Percentiles rank a stretch among this genome's conserved stretches.
Conservation (phyloP, 2,797 vertebrate species). For the Scyliorhinus canicula region DNA sequence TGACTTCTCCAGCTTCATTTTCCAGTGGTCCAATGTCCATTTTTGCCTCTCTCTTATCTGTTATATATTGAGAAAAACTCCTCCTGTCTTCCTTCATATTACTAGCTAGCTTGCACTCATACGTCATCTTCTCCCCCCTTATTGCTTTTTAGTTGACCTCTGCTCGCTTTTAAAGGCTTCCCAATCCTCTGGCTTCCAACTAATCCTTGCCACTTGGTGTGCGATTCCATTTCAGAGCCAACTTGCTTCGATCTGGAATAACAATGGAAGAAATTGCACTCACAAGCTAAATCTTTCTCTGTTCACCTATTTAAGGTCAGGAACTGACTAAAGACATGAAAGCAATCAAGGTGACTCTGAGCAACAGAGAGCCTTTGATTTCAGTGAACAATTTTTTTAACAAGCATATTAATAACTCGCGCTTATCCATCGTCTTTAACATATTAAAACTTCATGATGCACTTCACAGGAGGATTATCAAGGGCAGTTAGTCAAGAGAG, state of each 20-base stretch:
- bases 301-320: neutral
- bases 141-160: no score
- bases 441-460: neutral
- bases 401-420: neutral
- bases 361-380: neutral
- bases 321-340: neutral
- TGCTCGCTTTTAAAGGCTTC: no score
- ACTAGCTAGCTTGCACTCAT: no score
- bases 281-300: neutral
- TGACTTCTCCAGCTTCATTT: no score
- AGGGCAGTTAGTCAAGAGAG: neutral
- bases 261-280: neutral
- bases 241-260: neutral
- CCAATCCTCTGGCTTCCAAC: no score
- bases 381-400: neutral
- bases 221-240: no score
- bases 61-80: no score
- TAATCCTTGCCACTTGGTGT: no score
- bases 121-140: no score
- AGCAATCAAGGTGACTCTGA: neutral
- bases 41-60: no score
- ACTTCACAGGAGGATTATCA: neutral
- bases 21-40: no score
- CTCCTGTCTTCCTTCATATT: no score
- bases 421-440: neutral